Percentiles rank a stretch among this genome's conserved stretches.
phyloP scores from a whole-genome alignment of 2,113 vertebrate species.

The Haemorhous mexicanus region DNA sequence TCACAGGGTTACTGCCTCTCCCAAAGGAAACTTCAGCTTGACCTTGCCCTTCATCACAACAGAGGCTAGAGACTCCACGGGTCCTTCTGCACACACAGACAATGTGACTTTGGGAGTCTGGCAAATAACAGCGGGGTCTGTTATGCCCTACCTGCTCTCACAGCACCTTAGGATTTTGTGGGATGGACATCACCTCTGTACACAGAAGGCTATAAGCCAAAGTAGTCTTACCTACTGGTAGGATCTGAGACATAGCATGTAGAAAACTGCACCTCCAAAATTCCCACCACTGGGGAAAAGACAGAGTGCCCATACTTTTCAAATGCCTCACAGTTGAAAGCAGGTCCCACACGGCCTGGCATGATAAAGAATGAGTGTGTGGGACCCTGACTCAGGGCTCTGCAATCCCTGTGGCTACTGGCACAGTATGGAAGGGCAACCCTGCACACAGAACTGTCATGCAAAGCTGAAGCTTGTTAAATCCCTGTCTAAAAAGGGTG shows the following conservation, averaged over 20 bases:
- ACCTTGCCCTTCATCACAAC: not conserved
- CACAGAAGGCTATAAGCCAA: not conserved
- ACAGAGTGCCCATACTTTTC: not conserved
- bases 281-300: not conserved
- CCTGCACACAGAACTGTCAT: accelerated
- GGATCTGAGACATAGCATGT: not conserved
- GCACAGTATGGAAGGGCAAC: not conserved
- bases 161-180: not conserved
- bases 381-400: not conserved
- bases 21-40: not conserved
- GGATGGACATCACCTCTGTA: not conserved
- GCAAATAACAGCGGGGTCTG: accelerated
- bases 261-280: not conserved
- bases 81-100: not conserved
- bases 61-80: accelerated
- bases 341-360: accelerated
- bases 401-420: not conserved
- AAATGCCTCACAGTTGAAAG: not conserved
- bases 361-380: accelerated
- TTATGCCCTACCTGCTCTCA: not conserved
- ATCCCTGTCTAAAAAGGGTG: not conserved
- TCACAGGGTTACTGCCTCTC: not conserved
- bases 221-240: not conserved
- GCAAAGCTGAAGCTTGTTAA: not conserved
- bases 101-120: not conserved